These are phyloP conservation scores for Heliconius ismenius DNA, from an alignment of 2,888 invertebrate species.

Conservation along the genomic window DNA sequence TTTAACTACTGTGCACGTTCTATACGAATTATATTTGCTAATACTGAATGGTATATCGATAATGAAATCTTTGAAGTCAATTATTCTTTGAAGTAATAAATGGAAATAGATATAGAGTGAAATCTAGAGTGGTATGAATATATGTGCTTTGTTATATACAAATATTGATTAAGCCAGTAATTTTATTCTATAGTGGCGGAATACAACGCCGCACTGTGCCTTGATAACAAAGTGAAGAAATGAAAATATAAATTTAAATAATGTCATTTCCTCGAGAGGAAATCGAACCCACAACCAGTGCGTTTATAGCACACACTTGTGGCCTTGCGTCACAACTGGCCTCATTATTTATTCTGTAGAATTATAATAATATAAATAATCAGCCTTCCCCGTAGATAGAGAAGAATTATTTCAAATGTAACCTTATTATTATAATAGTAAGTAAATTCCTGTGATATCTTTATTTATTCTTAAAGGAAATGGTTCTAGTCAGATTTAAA, in stretches of 20 bases:
- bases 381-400: background rate
- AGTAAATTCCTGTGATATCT: background rate
- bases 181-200: background rate
- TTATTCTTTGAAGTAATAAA: background rate
- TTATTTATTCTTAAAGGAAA: background rate
- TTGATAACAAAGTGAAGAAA: background rate
- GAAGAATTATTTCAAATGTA: too few species aligned
- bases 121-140: too few species aligned
- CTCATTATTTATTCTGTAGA: background rate
- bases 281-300: background rate
- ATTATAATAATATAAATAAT: background rate
- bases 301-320: background rate
- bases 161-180: too few species aligned
- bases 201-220: background rate
- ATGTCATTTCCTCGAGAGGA: background rate
- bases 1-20: background rate
- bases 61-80: conserved; percentile 19
- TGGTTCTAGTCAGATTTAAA: too few species aligned
- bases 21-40: conserved; percentile 9
- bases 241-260: background rate
- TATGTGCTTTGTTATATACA: too few species aligned
- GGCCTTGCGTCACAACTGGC: background rate
- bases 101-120: background rate
- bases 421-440: too few species aligned
- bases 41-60: conserved; percentile 17